Evolutionary conservation across 1,140 invertebrate species (phyloP).

Genomic region (Tribolium madens): DNA sequence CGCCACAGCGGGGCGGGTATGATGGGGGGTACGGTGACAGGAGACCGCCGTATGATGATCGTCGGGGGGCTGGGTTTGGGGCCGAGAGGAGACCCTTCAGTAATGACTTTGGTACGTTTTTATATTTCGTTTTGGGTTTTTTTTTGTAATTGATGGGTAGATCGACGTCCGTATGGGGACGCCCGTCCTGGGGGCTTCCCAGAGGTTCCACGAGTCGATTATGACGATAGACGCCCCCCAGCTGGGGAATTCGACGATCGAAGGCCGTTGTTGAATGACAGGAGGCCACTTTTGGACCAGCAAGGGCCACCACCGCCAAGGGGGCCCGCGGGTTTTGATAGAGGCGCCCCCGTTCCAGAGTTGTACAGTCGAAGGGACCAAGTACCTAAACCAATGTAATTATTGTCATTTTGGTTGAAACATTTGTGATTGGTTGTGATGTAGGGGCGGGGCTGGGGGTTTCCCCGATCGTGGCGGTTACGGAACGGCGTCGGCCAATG

Average conservation of each 20-base stretch:
- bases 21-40: constrained; percentile 64
- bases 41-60: constrained; percentile 60
- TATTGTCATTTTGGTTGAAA: not conserved
- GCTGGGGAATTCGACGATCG: constrained; percentile 57
- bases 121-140: not conserved
- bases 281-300: constrained; percentile 54
- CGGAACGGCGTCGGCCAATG: constrained; percentile 40
- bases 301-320: constrained; percentile 41
- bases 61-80: constrained; percentile 55
- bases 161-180: constrained; percentile 50
- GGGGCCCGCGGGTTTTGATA: constrained; percentile 14
- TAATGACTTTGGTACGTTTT: constrained; percentile 51
- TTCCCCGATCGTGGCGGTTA: constrained; percentile 42
- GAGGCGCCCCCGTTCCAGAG: constrained; percentile 45
- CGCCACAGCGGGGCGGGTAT: constrained; percentile 59
- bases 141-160: constrained; percentile 26
- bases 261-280: constrained; percentile 54
- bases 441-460: constrained; percentile 47
- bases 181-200: constrained; percentile 15
- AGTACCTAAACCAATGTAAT: constrained; percentile 61
- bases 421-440: not conserved
- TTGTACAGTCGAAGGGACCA: constrained; percentile 62
- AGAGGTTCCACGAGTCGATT: constrained; percentile 46
- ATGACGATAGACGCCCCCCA: constrained; percentile 55
- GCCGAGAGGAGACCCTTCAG: constrained; percentile 41